Conservation (phyloP, 2,797 vertebrate species). For the Crenichthys baileyi region DNA sequence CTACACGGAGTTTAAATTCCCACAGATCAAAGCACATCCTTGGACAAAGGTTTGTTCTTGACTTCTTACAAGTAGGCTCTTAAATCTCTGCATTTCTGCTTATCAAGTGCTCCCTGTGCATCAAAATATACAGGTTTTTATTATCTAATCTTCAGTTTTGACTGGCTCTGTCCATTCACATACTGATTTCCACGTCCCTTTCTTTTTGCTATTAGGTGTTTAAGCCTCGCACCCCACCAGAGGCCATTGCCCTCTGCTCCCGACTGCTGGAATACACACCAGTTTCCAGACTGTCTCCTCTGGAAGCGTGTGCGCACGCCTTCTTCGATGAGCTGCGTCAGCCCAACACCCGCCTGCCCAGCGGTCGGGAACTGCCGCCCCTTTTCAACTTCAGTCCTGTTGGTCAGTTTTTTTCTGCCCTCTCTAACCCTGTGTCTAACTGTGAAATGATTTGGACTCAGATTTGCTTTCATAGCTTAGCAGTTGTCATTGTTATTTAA, state of each 20-base stretch:
- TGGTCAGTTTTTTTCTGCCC: constrained; percentile 77
- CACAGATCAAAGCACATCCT: constrained; percentile 96
- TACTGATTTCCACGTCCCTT: not conserved
- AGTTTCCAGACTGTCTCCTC: constrained; percentile 89
- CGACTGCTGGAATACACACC: constrained; percentile 94
- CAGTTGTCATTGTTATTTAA: not conserved
- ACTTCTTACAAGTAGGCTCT: not conserved
- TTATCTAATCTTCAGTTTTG: not conserved
- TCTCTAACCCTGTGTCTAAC: not conserved
- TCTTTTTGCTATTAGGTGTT: constrained; percentile 81
- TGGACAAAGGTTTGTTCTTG: constrained; percentile 88
- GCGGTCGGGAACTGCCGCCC: constrained; percentile 88
- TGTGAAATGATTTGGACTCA: not conserved
- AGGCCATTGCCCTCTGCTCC: constrained; percentile 92
- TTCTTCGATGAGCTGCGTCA: constrained; percentile 94
- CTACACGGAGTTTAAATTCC: constrained; percentile 97
- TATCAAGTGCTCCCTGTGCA: not conserved
- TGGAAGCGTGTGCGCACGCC: constrained; percentile 91
- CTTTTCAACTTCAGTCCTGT: constrained; percentile 95
- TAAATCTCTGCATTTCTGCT: not conserved
- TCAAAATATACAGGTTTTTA: not conserved
- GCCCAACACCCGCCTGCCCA: constrained; percentile 89
- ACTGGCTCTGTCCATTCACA: not conserved
- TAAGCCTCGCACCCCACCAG: constrained; percentile 90
- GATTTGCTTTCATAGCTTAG: not conserved